These are phyloP conservation scores for Diaperis boleti DNA, from an alignment of 2,888 invertebrate genomes.

Conservation along the genomic window DNA sequence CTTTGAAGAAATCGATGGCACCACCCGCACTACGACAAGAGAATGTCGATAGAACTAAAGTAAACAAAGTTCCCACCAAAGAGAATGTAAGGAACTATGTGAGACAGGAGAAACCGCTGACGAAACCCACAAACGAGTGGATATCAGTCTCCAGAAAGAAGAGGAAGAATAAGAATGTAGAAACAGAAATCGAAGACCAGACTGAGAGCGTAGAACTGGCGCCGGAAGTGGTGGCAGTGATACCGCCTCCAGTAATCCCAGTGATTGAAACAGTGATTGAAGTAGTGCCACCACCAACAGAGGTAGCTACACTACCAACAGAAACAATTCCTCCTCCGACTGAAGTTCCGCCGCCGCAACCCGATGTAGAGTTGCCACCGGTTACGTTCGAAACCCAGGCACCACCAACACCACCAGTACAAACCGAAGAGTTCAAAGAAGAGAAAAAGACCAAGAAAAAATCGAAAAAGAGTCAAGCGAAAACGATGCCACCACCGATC, in stretches of 20 bases:
- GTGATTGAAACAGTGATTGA: neutral
- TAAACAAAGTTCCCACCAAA: neutral
- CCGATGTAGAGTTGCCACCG: too few relatives aligned
- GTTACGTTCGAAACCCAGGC: too few relatives aligned
- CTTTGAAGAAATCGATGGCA: conserved; percentile 27
- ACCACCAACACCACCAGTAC: conserved; percentile 13
- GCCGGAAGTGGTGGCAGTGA: neutral
- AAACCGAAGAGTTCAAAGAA: too few relatives aligned
- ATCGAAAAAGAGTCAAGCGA: conserved; percentile 49
- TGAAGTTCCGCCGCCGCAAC: conserved; percentile 33
- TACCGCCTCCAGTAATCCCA: conserved; percentile 1
- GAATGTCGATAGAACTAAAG: neutral
- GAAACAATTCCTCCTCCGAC: neutral
- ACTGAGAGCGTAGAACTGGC: conserved; percentile 12
- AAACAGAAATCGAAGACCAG: conserved; percentile 51
- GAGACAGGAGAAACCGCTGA: conserved; percentile 10
- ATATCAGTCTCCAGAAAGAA: conserved; percentile 65
- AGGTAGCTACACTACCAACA: neutral
- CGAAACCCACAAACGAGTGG: conserved; percentile 57
- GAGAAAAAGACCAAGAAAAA: conserved; percentile 36
- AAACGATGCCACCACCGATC: conserved; percentile 40
- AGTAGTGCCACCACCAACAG: neutral
- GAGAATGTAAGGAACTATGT: neutral
- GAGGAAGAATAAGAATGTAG: conserved; percentile 58
- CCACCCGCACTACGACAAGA: conserved; percentile 3